Conservation (phyloP, 23 tunicate genomes). For the Diplosoma virens region DNA sequence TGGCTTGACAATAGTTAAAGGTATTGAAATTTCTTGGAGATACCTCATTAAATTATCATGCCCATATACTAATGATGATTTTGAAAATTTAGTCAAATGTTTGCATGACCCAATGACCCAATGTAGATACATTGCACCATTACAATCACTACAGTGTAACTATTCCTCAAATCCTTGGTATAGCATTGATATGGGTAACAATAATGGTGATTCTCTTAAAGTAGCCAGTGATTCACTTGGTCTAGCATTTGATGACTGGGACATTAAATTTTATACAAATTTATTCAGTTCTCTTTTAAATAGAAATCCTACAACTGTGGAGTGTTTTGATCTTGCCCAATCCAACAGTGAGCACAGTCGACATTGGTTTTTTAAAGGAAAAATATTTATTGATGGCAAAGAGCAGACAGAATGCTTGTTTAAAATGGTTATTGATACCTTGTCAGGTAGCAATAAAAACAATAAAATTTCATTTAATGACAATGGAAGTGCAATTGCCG, state of each 20-base stretch:
- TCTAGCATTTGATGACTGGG: slow-evolving; percentile 82
- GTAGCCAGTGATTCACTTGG: slow-evolving; percentile 60
- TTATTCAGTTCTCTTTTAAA: slow-evolving; percentile 45
- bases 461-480: slow-evolving; percentile 83
- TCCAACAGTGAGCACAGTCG: slow-evolving; percentile 69
- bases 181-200: slow-evolving; percentile 52
- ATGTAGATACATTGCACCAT: slow-evolving; percentile 23
- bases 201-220: slow-evolving; percentile 49
- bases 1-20: slow-evolving; percentile 32
- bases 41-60: slow-evolving; percentile 4
- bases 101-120: slow-evolving; percentile 81
- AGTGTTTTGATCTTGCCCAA: slow-evolving; percentile 89
- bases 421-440: slow-evolving; percentile 61
- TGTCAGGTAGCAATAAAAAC: slow-evolving; percentile 70
- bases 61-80: not conserved
- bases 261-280: slow-evolving; percentile 69
- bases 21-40: slow-evolving; percentile 58
- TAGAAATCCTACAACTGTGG: slow-evolving; percentile 80
- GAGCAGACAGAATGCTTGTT: slow-evolving; percentile 52
- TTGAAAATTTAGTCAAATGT: slow-evolving; percentile 4
- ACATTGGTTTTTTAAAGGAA: slow-evolving; percentile 67
- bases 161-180: slow-evolving; percentile 24
- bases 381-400: slow-evolving; percentile 61
- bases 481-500: slow-evolving; percentile 81
- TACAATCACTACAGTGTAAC: not conserved